Conservation (phyloP, 2,113 vertebrate genomes). For the Myotis lucifugus region DNA sequence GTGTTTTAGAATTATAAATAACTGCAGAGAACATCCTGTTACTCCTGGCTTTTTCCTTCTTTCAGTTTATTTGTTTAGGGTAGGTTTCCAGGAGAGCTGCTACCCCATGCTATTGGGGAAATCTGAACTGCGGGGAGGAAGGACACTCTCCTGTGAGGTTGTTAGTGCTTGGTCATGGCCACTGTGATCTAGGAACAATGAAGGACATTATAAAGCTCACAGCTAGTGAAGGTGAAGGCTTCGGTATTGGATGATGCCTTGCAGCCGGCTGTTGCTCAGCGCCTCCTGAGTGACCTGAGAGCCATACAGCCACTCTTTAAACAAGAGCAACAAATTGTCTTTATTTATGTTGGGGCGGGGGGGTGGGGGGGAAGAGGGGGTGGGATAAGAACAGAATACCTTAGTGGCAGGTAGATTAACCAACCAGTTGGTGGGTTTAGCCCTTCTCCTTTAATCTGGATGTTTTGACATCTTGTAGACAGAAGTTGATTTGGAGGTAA, state of each 20-base stretch:
- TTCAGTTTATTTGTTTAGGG: background rate
- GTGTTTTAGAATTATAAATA: background rate
- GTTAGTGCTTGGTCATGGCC: background rate
- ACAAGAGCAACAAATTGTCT: background rate
- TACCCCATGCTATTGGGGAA: background rate
- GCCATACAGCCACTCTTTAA: background rate
- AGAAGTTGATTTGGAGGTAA: background rate
- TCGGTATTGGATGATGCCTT: background rate
- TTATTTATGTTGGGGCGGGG: background rate
- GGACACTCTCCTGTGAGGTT: background rate
- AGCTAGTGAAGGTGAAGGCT: background rate
- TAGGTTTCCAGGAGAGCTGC: background rate
- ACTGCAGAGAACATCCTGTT: background rate
- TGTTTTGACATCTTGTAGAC: background rate
- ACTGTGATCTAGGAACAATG: background rate
- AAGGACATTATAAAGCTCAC: background rate
- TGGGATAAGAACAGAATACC: background rate
- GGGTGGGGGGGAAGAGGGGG: background rate
- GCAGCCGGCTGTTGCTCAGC: background rate
- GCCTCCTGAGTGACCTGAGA: background rate
- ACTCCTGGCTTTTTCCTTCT: background rate
- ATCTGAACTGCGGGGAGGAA: background rate
- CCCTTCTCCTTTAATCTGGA: background rate
- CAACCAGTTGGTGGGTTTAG: background rate
- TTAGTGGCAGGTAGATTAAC: background rate